Base-by-base conservation (phyloP, 2,797 vertebrate species). In the Buphagus erythrorhynchus region DNA sequence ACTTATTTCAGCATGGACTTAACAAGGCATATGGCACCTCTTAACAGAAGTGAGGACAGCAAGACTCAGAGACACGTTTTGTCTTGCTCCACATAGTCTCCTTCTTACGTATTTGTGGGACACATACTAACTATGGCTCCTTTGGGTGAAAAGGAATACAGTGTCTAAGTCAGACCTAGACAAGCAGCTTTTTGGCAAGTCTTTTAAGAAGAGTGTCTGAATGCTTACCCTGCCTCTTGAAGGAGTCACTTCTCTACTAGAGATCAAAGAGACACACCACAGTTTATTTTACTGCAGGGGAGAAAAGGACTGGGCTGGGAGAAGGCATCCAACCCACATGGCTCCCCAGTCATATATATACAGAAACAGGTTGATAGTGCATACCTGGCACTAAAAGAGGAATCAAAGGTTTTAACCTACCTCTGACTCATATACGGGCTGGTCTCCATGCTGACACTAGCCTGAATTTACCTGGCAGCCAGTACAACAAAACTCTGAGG, bases 1-100 rank as follows among this genome's bases (percentile, higher is more conserved):
- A 54, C 40, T 89, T 95, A 88, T 94, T 93, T 94, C 72, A 65
- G 25, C 33, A 8, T 61, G 68, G 54, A 66, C n/a, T 84, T 87
- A 66, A 46, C 65, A 86, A 80, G 54, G 49, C 80, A 81, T 85
- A 79, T 88, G 73, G 58, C 78, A 68, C 42, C 62, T 93, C 75
- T 84, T 73, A 79, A 66, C 19, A 81, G 43, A 88, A 91, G 59
- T 49, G 51, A 92, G 42, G 21, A 82, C 57, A 84, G 40, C 48
- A 67, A 55, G 45, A 73, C 29, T 72, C 46, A 66, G 66, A 83
- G 40, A 72, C 40, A 18, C 9, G 75, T 94, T 73, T 57, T 46
- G 25, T 84, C 75, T 88, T 86, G 61, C n/a, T 94, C 57, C 26
- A 22, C 13, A 31, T 33, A 78, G 54, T 54, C 29, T 48, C 87